Percentiles rank a stretch among this genome's conserved stretches.
Evolutionary conservation across 2,888 invertebrate genomes (phyloP).

Genomic region (Caenorhabditis wallacei): DNA sequence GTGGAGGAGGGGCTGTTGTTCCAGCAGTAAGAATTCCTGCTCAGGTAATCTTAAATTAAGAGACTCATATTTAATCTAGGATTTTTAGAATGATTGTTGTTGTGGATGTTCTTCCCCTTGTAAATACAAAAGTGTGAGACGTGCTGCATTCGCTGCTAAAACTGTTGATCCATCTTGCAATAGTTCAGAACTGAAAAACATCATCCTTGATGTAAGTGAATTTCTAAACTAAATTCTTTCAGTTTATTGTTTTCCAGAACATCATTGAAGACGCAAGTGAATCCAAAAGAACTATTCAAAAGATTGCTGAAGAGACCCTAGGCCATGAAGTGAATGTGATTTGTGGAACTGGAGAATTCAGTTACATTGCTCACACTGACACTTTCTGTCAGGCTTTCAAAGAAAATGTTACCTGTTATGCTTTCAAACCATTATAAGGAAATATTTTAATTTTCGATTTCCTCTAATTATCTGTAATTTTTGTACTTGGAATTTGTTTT

Average conservation of each 20-base stretch:
- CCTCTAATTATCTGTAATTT: slow-evolving; percentile 36
- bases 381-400: slow-evolving; percentile 79
- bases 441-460: slow-evolving; percentile 14
- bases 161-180: slow-evolving; percentile 78
- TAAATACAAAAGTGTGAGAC: slow-evolving; percentile 70
- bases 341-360: slow-evolving; percentile 81
- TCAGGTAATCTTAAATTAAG: slow-evolving; percentile 46
- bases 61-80: not conserved
- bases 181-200: slow-evolving; percentile 71
- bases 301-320: slow-evolving; percentile 71
- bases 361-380: slow-evolving; percentile 81
- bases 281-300: slow-evolving; percentile 80
- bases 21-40: slow-evolving; percentile 68
- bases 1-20: slow-evolving; percentile 56
- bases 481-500: slow-evolving; percentile 2
- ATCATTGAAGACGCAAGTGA: slow-evolving; percentile 74
- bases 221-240: no score
- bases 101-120: slow-evolving; percentile 79
- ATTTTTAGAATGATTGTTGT: slow-evolving; percentile 80
- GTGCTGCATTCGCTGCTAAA: slow-evolving; percentile 70
- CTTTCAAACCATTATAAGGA: slow-evolving; percentile 78
- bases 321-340: slow-evolving; percentile 73
- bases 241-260: slow-evolving; percentile 56
- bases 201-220: slow-evolving; percentile 60
- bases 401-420: slow-evolving; percentile 80